Evolutionary conservation across 2,797 vertebrate species (phyloP).

Genomic region (Austrolebias charrua): DNA sequence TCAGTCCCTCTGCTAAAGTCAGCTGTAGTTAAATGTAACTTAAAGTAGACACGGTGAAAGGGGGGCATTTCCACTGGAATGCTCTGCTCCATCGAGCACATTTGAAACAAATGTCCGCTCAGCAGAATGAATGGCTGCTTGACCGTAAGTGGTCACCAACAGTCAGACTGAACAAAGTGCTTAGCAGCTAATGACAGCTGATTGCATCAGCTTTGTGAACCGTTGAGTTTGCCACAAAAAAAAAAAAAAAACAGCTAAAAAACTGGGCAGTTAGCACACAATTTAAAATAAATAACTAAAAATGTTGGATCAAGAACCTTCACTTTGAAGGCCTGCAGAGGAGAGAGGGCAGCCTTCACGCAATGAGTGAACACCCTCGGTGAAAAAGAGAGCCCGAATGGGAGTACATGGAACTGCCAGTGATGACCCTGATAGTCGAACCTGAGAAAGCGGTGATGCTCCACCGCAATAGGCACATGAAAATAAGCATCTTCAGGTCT

Average conservation of each 20-base stretch:
- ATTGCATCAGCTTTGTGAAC: conserved; percentile 14
- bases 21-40: not conserved
- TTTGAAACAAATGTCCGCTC: not conserved
- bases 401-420: too few species aligned
- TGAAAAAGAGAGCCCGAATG: too few species aligned
- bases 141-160: conserved; percentile 31
- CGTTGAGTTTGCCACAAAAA: conserved; percentile 21
- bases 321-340: too few species aligned
- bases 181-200: conserved; percentile 22
- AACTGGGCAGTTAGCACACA: conserved; percentile 24
- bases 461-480: too few species aligned
- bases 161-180: conserved; percentile 17
- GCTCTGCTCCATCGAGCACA: not conserved
- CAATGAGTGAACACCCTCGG: too few species aligned
- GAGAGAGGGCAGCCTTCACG: too few species aligned
- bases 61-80: not conserved
- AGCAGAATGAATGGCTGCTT: not conserved
- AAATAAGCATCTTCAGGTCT: too few species aligned
- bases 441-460: too few species aligned
- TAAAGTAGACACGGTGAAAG: not conserved
- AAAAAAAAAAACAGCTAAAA: conserved; percentile 42
- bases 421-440: too few species aligned
- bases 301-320: too few species aligned
- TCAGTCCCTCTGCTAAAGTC: not conserved
- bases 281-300: too few species aligned